These are phyloP conservation scores for Brienomyrus longianalis DNA, from an alignment of 2,113 vertebrate species.

Conservation along the genomic window DNA sequence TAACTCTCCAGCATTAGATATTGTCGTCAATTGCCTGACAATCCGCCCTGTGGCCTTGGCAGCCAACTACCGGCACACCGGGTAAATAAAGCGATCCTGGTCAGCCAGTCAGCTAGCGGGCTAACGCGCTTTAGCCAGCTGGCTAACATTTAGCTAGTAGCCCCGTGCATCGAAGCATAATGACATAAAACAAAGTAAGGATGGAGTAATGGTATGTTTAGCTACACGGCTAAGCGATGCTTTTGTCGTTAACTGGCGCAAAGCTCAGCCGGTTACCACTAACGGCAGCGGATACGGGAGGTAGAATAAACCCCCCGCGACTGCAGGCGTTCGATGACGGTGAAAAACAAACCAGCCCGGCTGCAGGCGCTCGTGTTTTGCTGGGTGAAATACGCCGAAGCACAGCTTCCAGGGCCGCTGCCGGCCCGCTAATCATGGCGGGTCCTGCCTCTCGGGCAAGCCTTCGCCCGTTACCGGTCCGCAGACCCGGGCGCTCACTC, in stretches of 20 bases:
- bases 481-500: background rate
- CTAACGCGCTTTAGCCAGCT: background rate
- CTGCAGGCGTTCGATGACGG: background rate
- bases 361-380: background rate
- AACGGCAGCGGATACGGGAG: background rate
- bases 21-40: background rate
- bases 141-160: background rate
- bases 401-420: slow-evolving; percentile 3
- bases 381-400: background rate
- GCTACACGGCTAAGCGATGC: slow-evolving; percentile 59
- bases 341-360: background rate
- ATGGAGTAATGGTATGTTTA: background rate
- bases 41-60: background rate
- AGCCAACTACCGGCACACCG: background rate
- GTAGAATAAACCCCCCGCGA: no score
- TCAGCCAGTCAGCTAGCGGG: slow-evolving; percentile 76
- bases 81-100: slow-evolving; percentile 46
- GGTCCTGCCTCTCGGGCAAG: background rate
- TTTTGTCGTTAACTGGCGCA: background rate
- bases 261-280: background rate
- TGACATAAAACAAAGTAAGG: background rate
- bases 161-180: background rate
- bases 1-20: background rate
- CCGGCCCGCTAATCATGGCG: background rate
- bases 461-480: background rate